phyloP scores from a whole-genome alignment of 2,888 invertebrate species.

The Lasioglossum morio region DNA sequence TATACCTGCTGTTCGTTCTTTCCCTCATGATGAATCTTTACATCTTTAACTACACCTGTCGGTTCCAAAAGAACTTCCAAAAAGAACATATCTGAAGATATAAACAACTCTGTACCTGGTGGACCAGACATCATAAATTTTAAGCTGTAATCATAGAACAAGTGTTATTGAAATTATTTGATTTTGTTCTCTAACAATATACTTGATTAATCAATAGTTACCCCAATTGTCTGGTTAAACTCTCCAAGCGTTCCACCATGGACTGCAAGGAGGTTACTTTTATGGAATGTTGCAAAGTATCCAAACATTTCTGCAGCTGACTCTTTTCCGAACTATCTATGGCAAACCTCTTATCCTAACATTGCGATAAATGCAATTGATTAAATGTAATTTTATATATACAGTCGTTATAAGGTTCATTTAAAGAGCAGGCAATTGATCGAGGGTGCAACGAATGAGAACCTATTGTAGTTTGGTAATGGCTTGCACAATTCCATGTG shows the following conservation, averaged over 20 bases:
- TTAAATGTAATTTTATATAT: not conserved
- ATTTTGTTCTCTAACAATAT: not conserved
- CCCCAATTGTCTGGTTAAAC: slow-evolving; percentile 95
- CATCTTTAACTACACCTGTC: slow-evolving; percentile 94
- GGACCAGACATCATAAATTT: slow-evolving; percentile 95
- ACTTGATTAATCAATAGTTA: slow-evolving; percentile 78
- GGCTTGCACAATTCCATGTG: not conserved
- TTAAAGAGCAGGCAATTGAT: not conserved
- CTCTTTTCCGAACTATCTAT: slow-evolving; percentile 94
- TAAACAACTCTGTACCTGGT: slow-evolving; percentile 93
- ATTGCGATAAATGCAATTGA: not conserved
- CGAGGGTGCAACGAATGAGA: not conserved
- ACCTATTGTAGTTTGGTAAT: not conserved
- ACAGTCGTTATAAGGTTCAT: not conserved
- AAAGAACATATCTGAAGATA: slow-evolving; percentile 98
- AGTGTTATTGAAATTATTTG: slow-evolving; percentile 8
- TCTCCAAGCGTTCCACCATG: slow-evolving; percentile 96
- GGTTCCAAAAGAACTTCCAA: slow-evolving; percentile 95
- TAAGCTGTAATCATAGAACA: slow-evolving; percentile 86
- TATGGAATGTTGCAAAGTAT: slow-evolving; percentile 96
- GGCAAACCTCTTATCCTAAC: slow-evolving; percentile 94
- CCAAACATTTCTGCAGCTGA: slow-evolving; percentile 95
- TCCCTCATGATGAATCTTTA: slow-evolving; percentile 96
- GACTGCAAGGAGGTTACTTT: slow-evolving; percentile 96
- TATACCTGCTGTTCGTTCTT: slow-evolving; percentile 87